phyloP scores from a whole-genome alignment of 1,140 invertebrate species.

The Liolophura sinensis region DNA sequence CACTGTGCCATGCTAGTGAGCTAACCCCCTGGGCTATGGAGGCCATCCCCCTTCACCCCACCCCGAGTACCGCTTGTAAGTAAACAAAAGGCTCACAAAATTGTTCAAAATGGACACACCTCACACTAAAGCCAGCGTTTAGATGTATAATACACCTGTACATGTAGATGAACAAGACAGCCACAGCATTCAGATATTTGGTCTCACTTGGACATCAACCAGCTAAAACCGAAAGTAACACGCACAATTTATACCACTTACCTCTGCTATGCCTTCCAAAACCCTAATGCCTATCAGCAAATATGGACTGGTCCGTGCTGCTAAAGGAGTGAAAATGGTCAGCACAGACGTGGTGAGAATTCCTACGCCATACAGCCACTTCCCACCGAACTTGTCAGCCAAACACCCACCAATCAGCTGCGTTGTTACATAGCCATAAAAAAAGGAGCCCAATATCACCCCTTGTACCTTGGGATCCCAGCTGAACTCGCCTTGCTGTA shows the following conservation, averaged over 20 bases:
- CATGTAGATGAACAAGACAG: no score
- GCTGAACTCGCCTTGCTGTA: slow-evolving; percentile 68
- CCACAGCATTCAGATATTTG: no score
- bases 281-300: slow-evolving; percentile 1
- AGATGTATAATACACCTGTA: no score
- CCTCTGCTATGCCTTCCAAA: not conserved
- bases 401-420: slow-evolving; percentile 75
- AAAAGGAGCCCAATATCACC: slow-evolving; percentile 80
- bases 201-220: no score
- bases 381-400: slow-evolving; percentile 62
- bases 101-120: no score
- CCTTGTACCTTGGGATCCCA: slow-evolving; percentile 81
- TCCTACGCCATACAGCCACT: slow-evolving; percentile 24
- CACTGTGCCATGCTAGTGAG: no score
- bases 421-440: slow-evolving; percentile 73
- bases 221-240: not conserved
- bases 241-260: not conserved
- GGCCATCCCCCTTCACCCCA: no score
- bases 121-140: no score
- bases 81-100: no score
- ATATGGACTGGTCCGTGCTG: not conserved
- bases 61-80: no score
- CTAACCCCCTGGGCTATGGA: no score
- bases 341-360: slow-evolving; percentile 9
- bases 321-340: not conserved